Evolutionary conservation across 2,888 invertebrate genomes (phyloP), one percentile per base, ranked within the genome.

Genomic region (Epinotia nisella): DNA sequence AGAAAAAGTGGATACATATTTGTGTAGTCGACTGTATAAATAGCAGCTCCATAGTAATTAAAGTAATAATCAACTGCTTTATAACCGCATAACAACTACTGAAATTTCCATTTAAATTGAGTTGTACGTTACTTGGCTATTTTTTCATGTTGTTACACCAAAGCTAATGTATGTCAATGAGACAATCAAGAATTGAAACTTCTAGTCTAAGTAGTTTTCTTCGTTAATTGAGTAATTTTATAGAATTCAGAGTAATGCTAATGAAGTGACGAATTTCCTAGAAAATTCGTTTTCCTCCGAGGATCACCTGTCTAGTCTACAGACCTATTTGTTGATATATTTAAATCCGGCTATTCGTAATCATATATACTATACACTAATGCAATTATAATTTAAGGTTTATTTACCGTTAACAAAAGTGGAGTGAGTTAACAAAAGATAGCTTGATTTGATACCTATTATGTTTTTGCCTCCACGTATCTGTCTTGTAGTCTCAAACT

Each of bases 11-110:
- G 24, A 24, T 24, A 24, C 24, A 24, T 4, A 7, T 29, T 29
- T 29, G 0, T 29, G 35, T 35, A 35, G 35, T 9, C 35, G 9
- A 35, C 41, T 41, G 41, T 68, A 77, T 77, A 78, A 79, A 76
- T 82, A 82, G 82, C 45, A 15, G 17, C 41, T 2, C 45, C 1
- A 41, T 24, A n/a, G 49, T 24, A 24, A 49, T 24, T n/a, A 61
- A 21, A 62, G 49, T 24, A 61, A 21, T 62, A n/a, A 62, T 17
- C 62, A 24, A 29, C 24, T 29, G 24, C 49, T 24, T 62, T 62
- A 62, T 24, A 17, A 21, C 21, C 5, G 41, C 61, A 29, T 11
- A 41, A 41, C 11, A 3, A 3, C 13, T 49, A 59, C 59, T 15
- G 21, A 49, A 62, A 62, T 62, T 45, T 49, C 45, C 62, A 49